Base-by-base conservation (phyloP, 2,113 vertebrate genomes). In the Hymenochirus boettgeri region DNA sequence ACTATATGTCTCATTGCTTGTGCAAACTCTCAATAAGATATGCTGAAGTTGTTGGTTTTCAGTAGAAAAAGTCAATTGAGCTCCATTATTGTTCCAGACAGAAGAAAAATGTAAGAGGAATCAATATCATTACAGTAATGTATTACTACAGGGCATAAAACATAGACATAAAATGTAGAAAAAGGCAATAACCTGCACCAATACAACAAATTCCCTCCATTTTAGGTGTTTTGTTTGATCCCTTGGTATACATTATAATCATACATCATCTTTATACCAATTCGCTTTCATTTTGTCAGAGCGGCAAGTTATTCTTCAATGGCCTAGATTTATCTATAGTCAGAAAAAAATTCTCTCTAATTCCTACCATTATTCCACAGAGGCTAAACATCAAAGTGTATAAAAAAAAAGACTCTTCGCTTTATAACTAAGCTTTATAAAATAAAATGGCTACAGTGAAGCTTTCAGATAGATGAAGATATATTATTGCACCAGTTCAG, bases 101-200 rank as follows among this genome's bases (percentile, higher is more conserved):
- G 9, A 21, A 57, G 15, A 35, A 33, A 57, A 33, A 13, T 35
- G 54, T 33, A 57, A 29, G 17, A 21, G 29, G 18, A 23, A 57
- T 57, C 54, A 57, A 57, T 57, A 57, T 31, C 27, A 57, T 57
- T 35, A 57, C 9, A 12, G 54, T 56, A 56, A 56, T 56, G 54
- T 56, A 56, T 56, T 18, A 56, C 54, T 35, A 21, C 17, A 35
- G n/a, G n/a, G n/a, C 29, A 21, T 56, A 11, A 35, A 33, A 56
- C 5, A 35, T 52, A 21, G 35, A 56, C 29, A 35, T 19, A 56
- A 56, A 56, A 56, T 56, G 29, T 33, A 35, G 29, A 35, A 56
- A 35, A 35, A 27, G 35, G 27, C 5, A 55, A 55, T 56, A 56
- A 35, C 5, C 9, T 56, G 18, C 29, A 27, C 7, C 52, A n/a